Base-by-base conservation (phyloP, 64 coral and sea anemone species). In the Astreopora myriophthalma region DNA sequence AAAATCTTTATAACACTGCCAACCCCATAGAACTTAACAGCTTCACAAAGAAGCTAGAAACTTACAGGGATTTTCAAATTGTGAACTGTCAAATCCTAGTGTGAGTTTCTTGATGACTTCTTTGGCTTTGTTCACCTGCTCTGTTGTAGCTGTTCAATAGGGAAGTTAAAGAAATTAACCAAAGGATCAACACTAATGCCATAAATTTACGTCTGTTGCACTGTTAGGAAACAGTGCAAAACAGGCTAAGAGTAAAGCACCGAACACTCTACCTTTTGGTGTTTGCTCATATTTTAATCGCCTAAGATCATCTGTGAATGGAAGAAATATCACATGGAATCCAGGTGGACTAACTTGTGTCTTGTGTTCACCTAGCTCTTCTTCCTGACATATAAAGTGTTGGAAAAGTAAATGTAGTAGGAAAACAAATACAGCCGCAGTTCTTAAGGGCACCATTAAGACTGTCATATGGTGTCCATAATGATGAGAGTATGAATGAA, bases 61-160 rank as follows among this genome's bases (percentile, higher is more conserved):
- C 97, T 96, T 93, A 99, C 97, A 93, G 39, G 97, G 97, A 69
- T 99, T 99, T 75, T 99, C 97, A 93, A 99, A 95, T 22, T 88
- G 63, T 79, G 60, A 90, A 34, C 77, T 66, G 73, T 91, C 87
- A 88, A 99, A 99, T 30, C 40, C 80, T 58, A 71, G 40, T 22
- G 93, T 95, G 24, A 99, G 42, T 49, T 90, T 90, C 70, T 96
- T 93, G 64, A 99, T 93, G 55, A 99, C 93, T 75, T 99, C 77
- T 71, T 99, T 95, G 14, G 97, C 97, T 88, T 99, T 99, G 42
- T 85, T 91, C 7, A 99, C 46, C 48, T 99, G 97, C 16, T 99
- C 94, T 44, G 61, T 69, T 44, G 90, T 95, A 24, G 94, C 97
- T 99, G 74, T 6, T n/a, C n/a, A n/a, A n/a, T n/a, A n/a, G n/a